These are phyloP conservation scores for Circaetus cinerascens DNA, from an alignment of 2,113 vertebrate species.

Conservation along the genomic window DNA sequence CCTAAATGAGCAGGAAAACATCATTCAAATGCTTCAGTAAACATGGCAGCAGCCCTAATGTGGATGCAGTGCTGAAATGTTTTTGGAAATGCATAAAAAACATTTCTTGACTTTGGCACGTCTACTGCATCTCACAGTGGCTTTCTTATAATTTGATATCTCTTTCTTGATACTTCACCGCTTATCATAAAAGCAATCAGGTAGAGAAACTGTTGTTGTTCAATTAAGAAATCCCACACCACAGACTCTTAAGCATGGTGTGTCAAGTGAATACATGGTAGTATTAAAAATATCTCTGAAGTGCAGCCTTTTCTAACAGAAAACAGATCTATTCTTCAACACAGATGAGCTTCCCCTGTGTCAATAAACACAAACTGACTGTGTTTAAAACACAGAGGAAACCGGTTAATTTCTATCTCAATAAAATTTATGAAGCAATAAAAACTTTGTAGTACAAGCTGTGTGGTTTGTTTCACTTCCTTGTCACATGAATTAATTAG, in stretches of 20 bases:
- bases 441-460: conserved; percentile 22
- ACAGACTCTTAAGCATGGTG: neutral
- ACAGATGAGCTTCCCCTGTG: neutral
- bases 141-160: neutral
- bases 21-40: neutral
- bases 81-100: neutral
- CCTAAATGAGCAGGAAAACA: neutral
- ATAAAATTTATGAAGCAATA: conserved; percentile 60
- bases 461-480: conserved; percentile 38
- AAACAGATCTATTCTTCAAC: conserved; percentile 4
- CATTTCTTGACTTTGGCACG: neutral
- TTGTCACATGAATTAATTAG: conserved; percentile 3
- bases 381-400: conserved; percentile 37
- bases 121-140: neutral
- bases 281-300: neutral
- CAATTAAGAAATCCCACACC: conserved; percentile 13
- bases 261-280: neutral
- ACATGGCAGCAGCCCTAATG: neutral
- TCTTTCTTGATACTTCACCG: neutral
- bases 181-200: neutral
- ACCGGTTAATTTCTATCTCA: conserved; percentile 46
- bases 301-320: neutral
- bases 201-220: neutral
- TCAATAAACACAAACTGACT: conserved; percentile 26
- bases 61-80: neutral